Conservation (phyloP, 2,797 vertebrate species). For the Brachyalestes nurse region DNA sequence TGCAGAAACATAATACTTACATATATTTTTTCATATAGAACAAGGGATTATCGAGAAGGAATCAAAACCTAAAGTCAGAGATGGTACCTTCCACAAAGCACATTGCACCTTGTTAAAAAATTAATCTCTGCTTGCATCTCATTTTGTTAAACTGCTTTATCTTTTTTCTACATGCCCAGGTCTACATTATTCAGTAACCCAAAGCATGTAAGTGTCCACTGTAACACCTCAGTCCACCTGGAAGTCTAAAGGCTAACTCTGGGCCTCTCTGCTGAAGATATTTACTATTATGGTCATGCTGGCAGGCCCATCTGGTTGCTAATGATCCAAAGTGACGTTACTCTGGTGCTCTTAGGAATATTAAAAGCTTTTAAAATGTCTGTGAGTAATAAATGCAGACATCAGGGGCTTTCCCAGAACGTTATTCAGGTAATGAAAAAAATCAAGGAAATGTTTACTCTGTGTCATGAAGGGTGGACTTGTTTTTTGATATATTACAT, state of each 20-base stretch:
- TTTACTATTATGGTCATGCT: slow-evolving; percentile 51
- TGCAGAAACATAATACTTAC: neutral
- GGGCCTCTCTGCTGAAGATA: slow-evolving; percentile 39
- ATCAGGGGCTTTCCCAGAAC: slow-evolving; percentile 28
- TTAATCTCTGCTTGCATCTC: neutral
- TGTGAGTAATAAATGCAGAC: slow-evolving; percentile 26
- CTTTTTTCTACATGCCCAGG: neutral
- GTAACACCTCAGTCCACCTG: slow-evolving; percentile 38
- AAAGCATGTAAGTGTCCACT: slow-evolving; percentile 26
- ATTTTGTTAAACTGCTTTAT: neutral
- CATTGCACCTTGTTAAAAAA: neutral
- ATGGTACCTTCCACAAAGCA: neutral
- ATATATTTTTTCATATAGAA: neutral
- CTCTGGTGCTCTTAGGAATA: slow-evolving; percentile 42
- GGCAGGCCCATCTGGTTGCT: slow-evolving; percentile 44
- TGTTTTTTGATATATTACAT: slow-evolving; percentile 24
- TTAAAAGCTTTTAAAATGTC: slow-evolving; percentile 44
- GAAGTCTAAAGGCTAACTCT: slow-evolving; percentile 35
- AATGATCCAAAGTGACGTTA: slow-evolving; percentile 30
- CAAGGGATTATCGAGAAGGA: neutral
- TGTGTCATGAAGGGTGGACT: slow-evolving; percentile 8
- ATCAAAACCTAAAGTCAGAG: neutral
- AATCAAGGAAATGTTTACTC: slow-evolving; percentile 16
- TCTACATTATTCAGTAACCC: slow-evolving; percentile 4
- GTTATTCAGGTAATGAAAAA: slow-evolving; percentile 34